These are phyloP conservation scores for Brachionus asplanchnoidis DNA, from an alignment of 1,140 invertebrate species.

Conservation along the genomic window DNA sequence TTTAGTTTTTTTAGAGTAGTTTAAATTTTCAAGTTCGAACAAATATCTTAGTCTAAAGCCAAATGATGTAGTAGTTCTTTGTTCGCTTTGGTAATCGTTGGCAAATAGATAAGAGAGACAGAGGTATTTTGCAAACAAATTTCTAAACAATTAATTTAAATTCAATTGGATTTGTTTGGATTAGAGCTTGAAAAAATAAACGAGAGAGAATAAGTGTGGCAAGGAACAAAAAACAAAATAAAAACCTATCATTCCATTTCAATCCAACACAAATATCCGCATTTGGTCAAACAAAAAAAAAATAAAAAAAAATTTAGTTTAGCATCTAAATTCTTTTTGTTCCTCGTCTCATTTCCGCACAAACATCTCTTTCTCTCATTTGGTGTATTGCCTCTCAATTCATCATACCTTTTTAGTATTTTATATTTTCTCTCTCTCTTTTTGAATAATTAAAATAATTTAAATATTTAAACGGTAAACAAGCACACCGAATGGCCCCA, in stretches of 20 bases:
- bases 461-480: constrained; percentile 32
- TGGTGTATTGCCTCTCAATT: neutral
- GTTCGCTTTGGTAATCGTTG: constrained; percentile 5
- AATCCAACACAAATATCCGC: constrained; percentile 39
- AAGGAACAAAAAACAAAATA: neutral
- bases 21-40: neutral
- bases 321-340: constrained; percentile 1
- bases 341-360: neutral
- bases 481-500: neutral
- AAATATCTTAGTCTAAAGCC: neutral
- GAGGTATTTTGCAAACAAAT: constrained; percentile 33
- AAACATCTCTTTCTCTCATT: neutral
- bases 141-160: constrained; percentile 8
- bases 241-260: constrained; percentile 30
- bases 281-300: constrained; percentile 13
- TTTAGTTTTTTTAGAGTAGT: neutral
- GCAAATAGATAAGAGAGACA: neutral
- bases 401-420: neutral
- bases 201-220: neutral
- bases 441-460: constrained; percentile 37
- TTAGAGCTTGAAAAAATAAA: neutral
- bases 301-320: neutral
- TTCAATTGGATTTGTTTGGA: neutral
- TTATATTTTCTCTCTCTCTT: no score
- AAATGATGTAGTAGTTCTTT: neutral